These are phyloP conservation scores for Nyctibius bracteatus DNA, from an alignment of 2,113 vertebrate genomes.

Conservation along the genomic window DNA sequence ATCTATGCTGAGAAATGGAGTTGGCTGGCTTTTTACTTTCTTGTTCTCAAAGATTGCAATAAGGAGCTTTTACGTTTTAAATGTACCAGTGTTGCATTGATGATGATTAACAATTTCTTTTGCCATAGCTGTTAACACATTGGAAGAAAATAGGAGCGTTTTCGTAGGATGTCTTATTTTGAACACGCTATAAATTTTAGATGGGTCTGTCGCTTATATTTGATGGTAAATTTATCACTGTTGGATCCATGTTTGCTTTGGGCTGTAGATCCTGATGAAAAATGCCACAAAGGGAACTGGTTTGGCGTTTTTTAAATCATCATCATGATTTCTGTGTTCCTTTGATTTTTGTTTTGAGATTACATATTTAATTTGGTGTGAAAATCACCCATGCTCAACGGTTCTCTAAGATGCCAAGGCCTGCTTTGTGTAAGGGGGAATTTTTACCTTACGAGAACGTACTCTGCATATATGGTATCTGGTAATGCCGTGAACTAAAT, in stretches of 20 bases:
- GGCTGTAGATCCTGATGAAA: constrained; percentile 9
- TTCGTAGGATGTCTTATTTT: not conserved
- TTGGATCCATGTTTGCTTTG: constrained; percentile 40
- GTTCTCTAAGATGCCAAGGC: not conserved
- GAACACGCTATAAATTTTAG: not conserved
- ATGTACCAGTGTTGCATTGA: not conserved
- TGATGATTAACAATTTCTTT: not conserved
- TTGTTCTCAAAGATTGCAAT: not conserved
- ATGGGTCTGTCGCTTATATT: not conserved
- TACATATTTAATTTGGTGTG: not conserved
- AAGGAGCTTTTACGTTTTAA: constrained; percentile 20
- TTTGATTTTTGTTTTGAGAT: constrained; percentile 14
- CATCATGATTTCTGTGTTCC: not conserved
- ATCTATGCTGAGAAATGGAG: not conserved
- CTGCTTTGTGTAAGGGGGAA: not conserved
- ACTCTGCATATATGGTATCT: not conserved
- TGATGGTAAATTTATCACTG: not conserved
- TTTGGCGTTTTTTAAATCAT: not conserved
- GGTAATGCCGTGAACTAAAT: not conserved
- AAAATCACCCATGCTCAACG: not conserved
- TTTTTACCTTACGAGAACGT: not conserved
- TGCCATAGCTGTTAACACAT: not conserved
- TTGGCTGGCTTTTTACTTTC: constrained; percentile 29
- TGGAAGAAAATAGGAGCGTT: not conserved
- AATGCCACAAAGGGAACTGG: constrained; percentile 47